phyloP scores from a whole-genome alignment of 2,888 invertebrate species.

The Clivina fossor region DNA sequence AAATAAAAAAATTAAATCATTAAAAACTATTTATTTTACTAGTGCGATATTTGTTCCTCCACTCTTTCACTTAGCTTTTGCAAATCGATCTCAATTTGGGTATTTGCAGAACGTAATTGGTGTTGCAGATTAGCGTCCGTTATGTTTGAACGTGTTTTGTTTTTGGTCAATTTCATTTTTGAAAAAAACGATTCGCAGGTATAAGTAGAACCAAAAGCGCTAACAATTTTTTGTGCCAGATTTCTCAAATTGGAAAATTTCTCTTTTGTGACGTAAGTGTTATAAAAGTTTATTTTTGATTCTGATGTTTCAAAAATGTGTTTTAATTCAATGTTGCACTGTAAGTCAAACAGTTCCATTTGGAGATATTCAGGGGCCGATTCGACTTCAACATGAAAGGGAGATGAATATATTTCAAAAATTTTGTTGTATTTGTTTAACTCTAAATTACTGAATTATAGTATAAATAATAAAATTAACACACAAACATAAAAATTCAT shows the following conservation, averaged over 20 bases:
- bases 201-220: constrained; percentile 22
- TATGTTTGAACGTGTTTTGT: constrained; percentile 34
- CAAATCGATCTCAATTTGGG: constrained; percentile 35
- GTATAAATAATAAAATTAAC: no score
- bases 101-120: constrained; percentile 37
- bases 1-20: no score
- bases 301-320: constrained; percentile 32
- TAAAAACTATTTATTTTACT: constrained; percentile 23
- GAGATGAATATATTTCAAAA: constrained; percentile 33
- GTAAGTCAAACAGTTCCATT: constrained; percentile 26
- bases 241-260: constrained; percentile 31
- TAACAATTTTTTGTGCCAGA: constrained; percentile 29
- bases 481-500: no score
- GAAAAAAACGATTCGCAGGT: constrained; percentile 34
- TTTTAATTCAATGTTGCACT: constrained; percentile 27
- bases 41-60: constrained; percentile 31
- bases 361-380: constrained; percentile 21
- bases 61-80: constrained; percentile 27
- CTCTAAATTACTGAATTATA: no score
- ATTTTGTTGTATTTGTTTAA: constrained; percentile 32
- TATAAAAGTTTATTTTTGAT: constrained; percentile 34
- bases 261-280: constrained; percentile 32
- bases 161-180: constrained; percentile 27
- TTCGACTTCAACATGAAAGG: constrained; percentile 30
- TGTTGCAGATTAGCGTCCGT: constrained; percentile 35